phyloP scores from a whole-genome alignment of 2,797 vertebrate species.

The Lepus oiostolus region DNA sequence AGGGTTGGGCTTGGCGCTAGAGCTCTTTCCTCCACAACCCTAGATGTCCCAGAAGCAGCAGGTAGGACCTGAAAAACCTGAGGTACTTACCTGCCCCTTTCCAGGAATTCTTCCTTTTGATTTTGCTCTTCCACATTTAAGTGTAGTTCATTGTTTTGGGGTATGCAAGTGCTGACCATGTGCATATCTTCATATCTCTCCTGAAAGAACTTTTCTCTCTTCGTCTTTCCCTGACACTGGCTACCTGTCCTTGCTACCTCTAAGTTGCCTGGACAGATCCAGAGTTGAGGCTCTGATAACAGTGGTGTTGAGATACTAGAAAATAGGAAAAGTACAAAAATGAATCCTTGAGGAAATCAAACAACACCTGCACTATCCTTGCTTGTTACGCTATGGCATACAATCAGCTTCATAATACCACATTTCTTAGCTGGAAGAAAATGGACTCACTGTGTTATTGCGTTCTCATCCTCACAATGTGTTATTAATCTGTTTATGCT shows the following conservation, averaged over 20 bases:
- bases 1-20: not conserved
- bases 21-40: not conserved
- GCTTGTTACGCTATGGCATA: not conserved
- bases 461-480: not conserved
- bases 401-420: not conserved
- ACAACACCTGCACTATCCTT: not conserved
- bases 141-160: not conserved
- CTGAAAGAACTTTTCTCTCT: not conserved
- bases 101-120: not conserved
- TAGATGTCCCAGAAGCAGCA: not conserved
- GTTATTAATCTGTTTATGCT: not conserved
- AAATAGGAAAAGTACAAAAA: not conserved
- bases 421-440: constrained; percentile 42
- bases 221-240: not conserved
- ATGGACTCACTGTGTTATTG: not conserved
- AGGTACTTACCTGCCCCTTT: not conserved
- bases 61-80: not conserved
- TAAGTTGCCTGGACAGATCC: not conserved
- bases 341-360: not conserved
- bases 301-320: not conserved
- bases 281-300: not conserved
- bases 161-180: not conserved
- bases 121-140: not conserved
- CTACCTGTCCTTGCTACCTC: not conserved
- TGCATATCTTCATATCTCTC: not conserved